Conservation (phyloP, 1,140 invertebrate genomes). For the Holcopasites calliopsidis region DNA sequence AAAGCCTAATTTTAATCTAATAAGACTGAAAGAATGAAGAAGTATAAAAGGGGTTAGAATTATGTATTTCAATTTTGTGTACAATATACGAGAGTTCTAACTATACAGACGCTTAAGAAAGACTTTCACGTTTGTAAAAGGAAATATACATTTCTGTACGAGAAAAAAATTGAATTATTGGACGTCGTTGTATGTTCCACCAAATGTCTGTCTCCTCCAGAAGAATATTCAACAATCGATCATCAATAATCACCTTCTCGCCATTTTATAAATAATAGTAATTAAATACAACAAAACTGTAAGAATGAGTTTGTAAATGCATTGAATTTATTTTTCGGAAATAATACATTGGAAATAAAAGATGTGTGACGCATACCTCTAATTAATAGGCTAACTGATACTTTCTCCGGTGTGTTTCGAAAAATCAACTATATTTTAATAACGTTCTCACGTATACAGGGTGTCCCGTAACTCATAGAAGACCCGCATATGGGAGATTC, state of each 20-base stretch:
- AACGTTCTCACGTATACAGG: neutral
- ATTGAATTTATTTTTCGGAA: neutral
- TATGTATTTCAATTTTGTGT: conserved; percentile 33
- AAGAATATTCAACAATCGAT: neutral
- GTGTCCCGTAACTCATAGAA: too few relatives aligned
- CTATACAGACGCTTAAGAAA: neutral
- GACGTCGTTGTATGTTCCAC: neutral
- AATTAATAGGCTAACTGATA: conserved; percentile 12
- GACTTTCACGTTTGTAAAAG: conserved; percentile 20
- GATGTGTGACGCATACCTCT: conserved; percentile 4
- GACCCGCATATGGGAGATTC: too few relatives aligned
- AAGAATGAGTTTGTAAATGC: neutral
- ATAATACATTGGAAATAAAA: neutral
- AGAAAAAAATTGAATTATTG: neutral
- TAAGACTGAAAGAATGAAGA: too few relatives aligned
- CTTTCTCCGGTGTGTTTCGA: neutral
- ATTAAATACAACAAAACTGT: too few relatives aligned
- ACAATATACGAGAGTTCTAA: conserved; percentile 9
- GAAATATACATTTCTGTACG: conserved; percentile 8
- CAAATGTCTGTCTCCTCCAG: neutral
- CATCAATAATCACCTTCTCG: neutral
- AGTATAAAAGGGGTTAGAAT: neutral
- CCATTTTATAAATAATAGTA: neutral
- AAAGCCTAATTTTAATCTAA: too few relatives aligned
- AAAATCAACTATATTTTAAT: neutral